These are phyloP conservation scores for Drosophila birchii DNA, from an alignment of 2,888 invertebrate genomes.

Conservation along the genomic window DNA sequence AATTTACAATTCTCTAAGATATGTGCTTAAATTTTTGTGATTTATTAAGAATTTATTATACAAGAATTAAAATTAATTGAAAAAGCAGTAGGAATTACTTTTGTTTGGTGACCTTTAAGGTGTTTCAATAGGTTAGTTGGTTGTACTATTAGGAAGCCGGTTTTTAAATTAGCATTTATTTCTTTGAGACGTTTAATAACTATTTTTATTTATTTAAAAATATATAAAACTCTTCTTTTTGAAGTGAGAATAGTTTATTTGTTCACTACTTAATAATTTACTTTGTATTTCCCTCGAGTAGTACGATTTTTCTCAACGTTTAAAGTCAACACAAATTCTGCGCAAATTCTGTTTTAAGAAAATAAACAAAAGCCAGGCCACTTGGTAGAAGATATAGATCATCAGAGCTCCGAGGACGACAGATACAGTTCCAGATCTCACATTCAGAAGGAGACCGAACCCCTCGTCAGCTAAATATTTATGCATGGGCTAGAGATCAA, in stretches of 20 bases:
- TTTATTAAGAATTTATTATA: neutral
- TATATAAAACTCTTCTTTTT: neutral
- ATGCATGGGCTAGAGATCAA: conserved; percentile 63
- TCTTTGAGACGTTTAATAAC: neutral
- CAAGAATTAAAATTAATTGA: neutral
- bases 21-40: neutral
- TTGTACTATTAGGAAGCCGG: neutral
- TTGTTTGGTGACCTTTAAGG: neutral
- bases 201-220: too few relatives aligned
- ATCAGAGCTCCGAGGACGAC: neutral
- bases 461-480: conserved; percentile 66
- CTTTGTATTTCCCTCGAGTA: neutral
- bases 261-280: too few relatives aligned
- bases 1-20: neutral
- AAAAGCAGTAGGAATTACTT: neutral
- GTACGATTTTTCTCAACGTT: neutral
- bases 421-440: neutral
- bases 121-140: neutral
- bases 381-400: neutral
- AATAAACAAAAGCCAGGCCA: conserved; percentile 1
- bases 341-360: neutral
- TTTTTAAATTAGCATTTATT: neutral
- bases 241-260: neutral
- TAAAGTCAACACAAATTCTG: conserved; percentile 1
- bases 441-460: conserved; percentile 12